Evolutionary conservation across 2,888 invertebrate species (phyloP), one percentile per base, ranked within the genome.

Genomic region (Phortica magna): DNA sequence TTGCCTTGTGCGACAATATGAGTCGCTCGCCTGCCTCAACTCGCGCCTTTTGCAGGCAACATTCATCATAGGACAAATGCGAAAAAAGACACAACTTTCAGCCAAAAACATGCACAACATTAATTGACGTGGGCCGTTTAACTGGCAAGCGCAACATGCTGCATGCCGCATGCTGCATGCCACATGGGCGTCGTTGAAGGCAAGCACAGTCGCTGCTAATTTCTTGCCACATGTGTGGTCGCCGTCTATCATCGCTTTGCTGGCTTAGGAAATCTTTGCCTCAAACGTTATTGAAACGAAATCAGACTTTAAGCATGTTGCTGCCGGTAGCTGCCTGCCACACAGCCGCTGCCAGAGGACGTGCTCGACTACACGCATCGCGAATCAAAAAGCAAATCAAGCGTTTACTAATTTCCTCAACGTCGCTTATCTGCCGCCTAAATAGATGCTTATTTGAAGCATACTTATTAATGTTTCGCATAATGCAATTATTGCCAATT

Each of bases 21-120:
- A 68, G 43, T 43, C 22, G 5, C 59, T 4, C 59, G 59, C 70
- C 2, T 48, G 14, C 17, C 9, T 17, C n/a, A n/a, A n/a, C n/a
- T 19, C 9, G 59, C 59, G 5, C 59, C 22, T 59, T 17, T 22
- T 59, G 59, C 59, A 59, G 22, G 2, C 6, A 4, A 48, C 48
- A 48, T 48, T 9, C 68, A 68, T 42, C 68, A 43, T 68, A 48
- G 42, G 43, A 42, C 68, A 65, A 22, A 17, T 48, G 48, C 48
- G 7, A 48, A 1, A 9, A 48, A 48, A 48, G 7, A 12, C 3
- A 48, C 1, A 5, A 12, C n/a, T 55, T 55, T n/a, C 55, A n/a
- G 17, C 43, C 19, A 71, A 53, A 39, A 43, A 17, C 71, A 53
- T 71, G 48, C 14, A 71, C 12, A 14, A 31, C 14, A 53, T 71